Conservation (phyloP, 2,888 invertebrate genomes). For the Calameuta filiformis region DNA sequence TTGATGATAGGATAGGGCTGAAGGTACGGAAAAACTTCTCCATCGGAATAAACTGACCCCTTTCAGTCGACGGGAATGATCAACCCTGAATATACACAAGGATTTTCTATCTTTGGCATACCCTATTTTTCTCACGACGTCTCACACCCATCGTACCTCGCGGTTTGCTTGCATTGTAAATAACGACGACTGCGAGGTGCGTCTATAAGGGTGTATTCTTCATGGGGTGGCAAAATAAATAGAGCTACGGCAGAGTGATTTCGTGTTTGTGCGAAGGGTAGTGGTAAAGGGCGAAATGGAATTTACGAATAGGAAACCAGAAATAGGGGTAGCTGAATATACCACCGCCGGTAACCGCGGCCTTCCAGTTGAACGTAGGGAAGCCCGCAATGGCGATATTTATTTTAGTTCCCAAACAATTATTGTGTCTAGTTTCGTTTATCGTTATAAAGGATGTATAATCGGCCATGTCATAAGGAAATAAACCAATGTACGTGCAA, state of each 20-base stretch:
- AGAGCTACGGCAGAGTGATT: conserved; percentile 36
- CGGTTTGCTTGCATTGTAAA: conserved; percentile 3
- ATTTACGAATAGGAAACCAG: not conserved
- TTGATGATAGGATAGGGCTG: not conserved
- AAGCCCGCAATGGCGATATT: conserved; percentile 29
- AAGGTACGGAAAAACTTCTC: conserved; percentile 10
- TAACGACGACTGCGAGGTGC: not conserved
- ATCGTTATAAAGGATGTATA: not conserved
- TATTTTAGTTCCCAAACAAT: conserved; percentile 45
- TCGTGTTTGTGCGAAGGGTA: conserved; percentile 19
- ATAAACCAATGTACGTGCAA: not conserved
- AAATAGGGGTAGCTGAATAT: not conserved
- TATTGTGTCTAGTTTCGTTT: conserved; percentile 42
- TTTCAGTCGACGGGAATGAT: conserved; percentile 7
- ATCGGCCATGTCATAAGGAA: not conserved
- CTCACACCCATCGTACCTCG: not conserved
- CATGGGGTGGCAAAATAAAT: conserved; percentile 25
- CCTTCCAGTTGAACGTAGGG: not conserved
- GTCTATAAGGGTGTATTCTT: not conserved
- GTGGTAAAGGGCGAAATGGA: not conserved
- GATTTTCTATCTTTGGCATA: conserved; percentile 13
- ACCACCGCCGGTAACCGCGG: not conserved
- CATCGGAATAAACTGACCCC: conserved; percentile 10
- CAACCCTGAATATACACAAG: conserved; percentile 9
- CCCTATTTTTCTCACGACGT: not conserved